phyloP scores from a whole-genome alignment of 2,888 invertebrate genomes.

The Megaustenia siamemsis region DNA sequence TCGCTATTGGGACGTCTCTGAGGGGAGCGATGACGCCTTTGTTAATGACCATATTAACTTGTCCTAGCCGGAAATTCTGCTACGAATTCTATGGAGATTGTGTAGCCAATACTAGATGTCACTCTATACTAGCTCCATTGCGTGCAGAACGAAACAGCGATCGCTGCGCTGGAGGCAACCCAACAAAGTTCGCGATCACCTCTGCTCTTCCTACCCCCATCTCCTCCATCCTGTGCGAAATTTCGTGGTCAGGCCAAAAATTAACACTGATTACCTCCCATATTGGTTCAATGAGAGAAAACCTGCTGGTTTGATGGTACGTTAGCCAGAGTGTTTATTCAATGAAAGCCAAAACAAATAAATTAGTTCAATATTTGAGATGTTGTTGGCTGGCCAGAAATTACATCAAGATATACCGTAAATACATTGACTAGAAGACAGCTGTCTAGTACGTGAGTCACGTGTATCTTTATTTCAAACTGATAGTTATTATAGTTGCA shows the following conservation, averaged over 20 bases:
- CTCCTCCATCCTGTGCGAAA: background rate
- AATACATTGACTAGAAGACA: too few species aligned
- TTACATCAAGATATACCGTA: too few species aligned
- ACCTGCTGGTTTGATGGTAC: background rate
- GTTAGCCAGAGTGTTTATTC: background rate
- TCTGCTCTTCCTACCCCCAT: background rate
- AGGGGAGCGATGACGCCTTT: conserved; percentile 40
- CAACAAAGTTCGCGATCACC: background rate
- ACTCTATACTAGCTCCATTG: conserved; percentile 3
- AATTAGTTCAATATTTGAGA: background rate
- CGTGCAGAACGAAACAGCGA: conserved; percentile 12
- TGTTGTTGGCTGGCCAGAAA: too few species aligned
- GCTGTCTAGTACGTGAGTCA: too few species aligned
- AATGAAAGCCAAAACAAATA: background rate
- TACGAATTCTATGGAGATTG: conserved; percentile 35
- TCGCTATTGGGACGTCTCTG: conserved; percentile 43
- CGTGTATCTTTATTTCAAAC: background rate
- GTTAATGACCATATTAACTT: conserved; percentile 51
- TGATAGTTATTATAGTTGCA: too few species aligned
- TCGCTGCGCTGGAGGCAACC: background rate
- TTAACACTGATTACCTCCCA: conserved; percentile 51
- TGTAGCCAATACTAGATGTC: conserved; percentile 23
- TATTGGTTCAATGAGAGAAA: conserved; percentile 38
- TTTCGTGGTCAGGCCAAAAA: conserved; percentile 27
- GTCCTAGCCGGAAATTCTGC: conserved; percentile 19